Evolutionary conservation across 2,888 invertebrate species (phyloP), one percentile per base, ranked within the genome.

Genomic region (Xanthia togata): DNA sequence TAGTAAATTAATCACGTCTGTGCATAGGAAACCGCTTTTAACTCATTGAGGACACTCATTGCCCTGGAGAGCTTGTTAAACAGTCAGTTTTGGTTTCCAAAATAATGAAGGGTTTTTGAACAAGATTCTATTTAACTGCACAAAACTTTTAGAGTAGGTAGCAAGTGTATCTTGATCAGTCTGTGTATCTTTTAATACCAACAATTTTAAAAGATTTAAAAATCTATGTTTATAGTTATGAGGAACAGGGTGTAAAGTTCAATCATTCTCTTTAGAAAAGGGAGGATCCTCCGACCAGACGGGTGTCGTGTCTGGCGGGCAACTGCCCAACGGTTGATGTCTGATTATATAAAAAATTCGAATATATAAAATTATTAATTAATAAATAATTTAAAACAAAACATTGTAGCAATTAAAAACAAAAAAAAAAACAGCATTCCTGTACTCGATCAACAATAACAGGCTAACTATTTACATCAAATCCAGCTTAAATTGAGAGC

Each of bases 381-480:
- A 41, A 50, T 50, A 35, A 4, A 38, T 50, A 23, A 47, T 69
- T 38, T 62, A 38, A 62, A 70, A 70, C 71, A 62, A 31, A 70
- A 59, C 23, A 55, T 4, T 9, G n/a, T 17, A 50, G 31, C 60
- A n/a, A 57, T 71, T 38, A 59, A 47, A 53, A 17, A 38, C 44
- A n/a, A 38, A 2, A 71, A 68, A 55, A 50, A 74, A 50, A 57
- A 11, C 31, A 62, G 26, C 50, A 50, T 75, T 44, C 35, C 44
- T 62, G 20, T 59, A 71, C 59, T 57, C 31, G 35, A 68, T 67
- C 55, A 71, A 74, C 47, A 73, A 55, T 72, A 35, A 83, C 82
- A 76, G 35, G 31, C 38, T 68, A 76, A 72, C 65, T 82, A 76
- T 86, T 81, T 81, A 85, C 75, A 86, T 65, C 44, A 67, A 68